phyloP scores from a whole-genome alignment of 1,140 invertebrate genomes.

The Laupala kohalensis region DNA sequence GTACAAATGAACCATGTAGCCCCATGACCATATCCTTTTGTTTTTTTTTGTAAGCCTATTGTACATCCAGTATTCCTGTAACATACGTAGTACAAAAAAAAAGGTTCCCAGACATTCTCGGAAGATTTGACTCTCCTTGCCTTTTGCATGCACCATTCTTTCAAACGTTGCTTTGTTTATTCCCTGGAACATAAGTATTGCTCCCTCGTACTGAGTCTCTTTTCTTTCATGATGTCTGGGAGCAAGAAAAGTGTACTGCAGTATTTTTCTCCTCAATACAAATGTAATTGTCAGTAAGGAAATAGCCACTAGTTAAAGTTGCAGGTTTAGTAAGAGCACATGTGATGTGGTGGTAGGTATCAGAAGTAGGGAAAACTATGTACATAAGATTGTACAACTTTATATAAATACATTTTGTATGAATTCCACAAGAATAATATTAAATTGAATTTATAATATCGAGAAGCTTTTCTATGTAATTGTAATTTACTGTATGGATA shows the following conservation, averaged over 20 bases:
- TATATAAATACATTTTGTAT: no score
- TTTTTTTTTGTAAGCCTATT: background rate
- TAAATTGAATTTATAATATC: no score
- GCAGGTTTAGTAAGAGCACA: background rate
- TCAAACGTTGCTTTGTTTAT: background rate
- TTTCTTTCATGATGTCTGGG: background rate
- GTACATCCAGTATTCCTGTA: background rate
- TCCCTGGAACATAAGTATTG: background rate
- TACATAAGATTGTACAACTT: background rate
- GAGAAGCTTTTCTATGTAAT: no score
- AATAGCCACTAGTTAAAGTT: background rate
- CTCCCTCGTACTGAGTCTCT: no score
- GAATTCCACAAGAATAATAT: no score
- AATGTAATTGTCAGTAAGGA: background rate
- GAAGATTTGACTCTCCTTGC: background rate
- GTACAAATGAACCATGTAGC: background rate
- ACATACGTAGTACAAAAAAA: background rate
- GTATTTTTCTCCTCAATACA: background rate
- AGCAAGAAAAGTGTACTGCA: background rate
- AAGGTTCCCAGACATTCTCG: background rate
- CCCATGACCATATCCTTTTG: background rate
- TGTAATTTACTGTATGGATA: no score
- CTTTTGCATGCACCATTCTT: background rate
- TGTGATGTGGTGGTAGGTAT: background rate
- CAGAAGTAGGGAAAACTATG: background rate